A percentile compares a stretch with the other conserved stretches of the same genome.
These are phyloP conservation scores for Amiota communis DNA, from an alignment of 2,888 invertebrate species.

Conservation along the genomic window DNA sequence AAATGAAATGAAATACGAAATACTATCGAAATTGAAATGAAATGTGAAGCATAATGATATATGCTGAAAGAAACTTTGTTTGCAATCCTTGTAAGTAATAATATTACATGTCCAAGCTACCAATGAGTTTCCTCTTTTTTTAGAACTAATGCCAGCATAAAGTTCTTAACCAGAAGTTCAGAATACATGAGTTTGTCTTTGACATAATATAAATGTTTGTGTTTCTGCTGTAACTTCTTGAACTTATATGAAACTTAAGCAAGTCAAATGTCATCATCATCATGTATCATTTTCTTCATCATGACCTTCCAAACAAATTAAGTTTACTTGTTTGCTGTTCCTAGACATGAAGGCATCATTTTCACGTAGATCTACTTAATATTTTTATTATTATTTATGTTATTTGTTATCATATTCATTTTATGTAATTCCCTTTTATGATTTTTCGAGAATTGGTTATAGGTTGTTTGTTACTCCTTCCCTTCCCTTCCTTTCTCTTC, in stretches of 20 bases:
- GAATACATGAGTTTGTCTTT: slow-evolving; percentile 28
- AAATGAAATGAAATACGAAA: slow-evolving; percentile 28
- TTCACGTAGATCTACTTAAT: slow-evolving; percentile 32
- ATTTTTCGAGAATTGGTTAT: not conserved
- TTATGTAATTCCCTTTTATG: slow-evolving; percentile 17
- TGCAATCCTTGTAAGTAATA: not conserved
- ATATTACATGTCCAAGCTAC: too few relatives aligned
- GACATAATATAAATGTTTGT: slow-evolving; percentile 53
- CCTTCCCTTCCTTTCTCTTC: too few relatives aligned
- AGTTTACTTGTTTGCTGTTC: slow-evolving; percentile 13
- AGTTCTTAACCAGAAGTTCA: too few relatives aligned
- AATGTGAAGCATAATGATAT: slow-evolving; percentile 1
- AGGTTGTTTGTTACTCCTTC: too few relatives aligned
- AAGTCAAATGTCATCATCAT: slow-evolving; percentile 57
- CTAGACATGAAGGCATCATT: slow-evolving; percentile 6
- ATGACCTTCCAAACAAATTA: slow-evolving; percentile 44
- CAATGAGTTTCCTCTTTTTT: too few relatives aligned
- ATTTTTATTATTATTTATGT: slow-evolving; percentile 37
- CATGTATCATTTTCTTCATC: slow-evolving; percentile 14
- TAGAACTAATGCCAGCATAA: too few relatives aligned
- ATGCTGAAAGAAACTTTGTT: not conserved
- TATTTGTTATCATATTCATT: slow-evolving; percentile 29
- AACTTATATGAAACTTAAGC: too few relatives aligned
- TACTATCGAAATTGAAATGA: slow-evolving; percentile 11
- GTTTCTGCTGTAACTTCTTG: not conserved